These are phyloP conservation scores for Calliopsis andreniformis DNA, from an alignment of 1,140 invertebrate species.

Conservation along the genomic window DNA sequence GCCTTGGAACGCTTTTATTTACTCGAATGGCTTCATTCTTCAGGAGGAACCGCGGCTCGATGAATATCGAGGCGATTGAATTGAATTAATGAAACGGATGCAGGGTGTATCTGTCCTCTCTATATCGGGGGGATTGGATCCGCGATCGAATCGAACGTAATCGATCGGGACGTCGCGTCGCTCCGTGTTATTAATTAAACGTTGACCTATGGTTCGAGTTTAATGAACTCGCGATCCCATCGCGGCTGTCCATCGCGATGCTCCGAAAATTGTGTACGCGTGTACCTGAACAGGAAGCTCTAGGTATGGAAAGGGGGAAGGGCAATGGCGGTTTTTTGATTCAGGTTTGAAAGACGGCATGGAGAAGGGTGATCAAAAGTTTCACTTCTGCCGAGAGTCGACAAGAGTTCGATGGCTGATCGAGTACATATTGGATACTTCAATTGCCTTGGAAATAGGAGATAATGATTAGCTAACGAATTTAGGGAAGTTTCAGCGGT, in stretches of 20 bases:
- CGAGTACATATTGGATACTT: too few relatives aligned
- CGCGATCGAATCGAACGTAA: background rate
- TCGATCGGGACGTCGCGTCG: background rate
- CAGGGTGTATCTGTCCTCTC: constrained; percentile 13
- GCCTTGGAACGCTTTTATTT: constrained; percentile 24
- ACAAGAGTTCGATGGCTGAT: too few relatives aligned
- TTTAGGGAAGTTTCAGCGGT: too few relatives aligned
- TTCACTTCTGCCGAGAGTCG: too few relatives aligned
- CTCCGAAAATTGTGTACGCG: background rate
- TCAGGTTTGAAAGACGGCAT: too few relatives aligned
- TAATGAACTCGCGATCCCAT: constrained; percentile 16
- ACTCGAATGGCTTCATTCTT: constrained; percentile 26
- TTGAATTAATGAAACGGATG: constrained; percentile 37
- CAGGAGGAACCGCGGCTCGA: constrained; percentile 10
- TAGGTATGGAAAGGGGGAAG: too few relatives aligned
- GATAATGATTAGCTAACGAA: too few relatives aligned
- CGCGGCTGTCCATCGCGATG: background rate
- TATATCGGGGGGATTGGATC: background rate
- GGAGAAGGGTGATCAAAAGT: too few relatives aligned
- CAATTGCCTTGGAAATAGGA: too few relatives aligned
- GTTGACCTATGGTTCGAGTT: background rate
- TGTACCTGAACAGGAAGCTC: background rate
- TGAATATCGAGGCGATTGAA: constrained; percentile 36
- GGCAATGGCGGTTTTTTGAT: too few relatives aligned
- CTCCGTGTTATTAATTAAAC: constrained; percentile 29